These are phyloP conservation scores for Drosophila nr. perissopoda DNA, from an alignment of 2,888 invertebrate genomes.

Conservation along the genomic window DNA sequence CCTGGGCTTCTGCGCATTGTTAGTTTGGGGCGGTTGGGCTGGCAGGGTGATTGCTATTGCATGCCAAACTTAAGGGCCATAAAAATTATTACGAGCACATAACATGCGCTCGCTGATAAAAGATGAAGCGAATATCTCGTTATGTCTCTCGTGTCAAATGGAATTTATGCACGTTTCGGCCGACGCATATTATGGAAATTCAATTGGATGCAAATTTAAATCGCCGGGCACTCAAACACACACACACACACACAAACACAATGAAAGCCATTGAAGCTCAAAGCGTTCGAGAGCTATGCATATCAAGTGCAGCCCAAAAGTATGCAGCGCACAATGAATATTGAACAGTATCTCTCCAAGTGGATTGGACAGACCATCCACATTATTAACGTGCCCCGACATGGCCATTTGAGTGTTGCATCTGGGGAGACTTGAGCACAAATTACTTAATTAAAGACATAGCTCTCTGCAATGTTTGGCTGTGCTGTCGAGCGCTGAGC, in stretches of 20 bases:
- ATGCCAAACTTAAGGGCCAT: conserved; percentile 72
- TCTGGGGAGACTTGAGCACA: conserved; percentile 21
- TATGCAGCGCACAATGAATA: conserved; percentile 68
- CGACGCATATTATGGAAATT: conserved; percentile 75
- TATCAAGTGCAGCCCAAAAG: conserved; percentile 61
- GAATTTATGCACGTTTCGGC: conserved; percentile 76
- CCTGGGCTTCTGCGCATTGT: conserved; percentile 39
- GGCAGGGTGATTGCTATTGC: conserved; percentile 27
- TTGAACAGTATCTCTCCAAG: conserved; percentile 49
- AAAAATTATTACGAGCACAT: conserved; percentile 78
- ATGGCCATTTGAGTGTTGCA: conserved; percentile 11
- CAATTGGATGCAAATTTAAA: conserved; percentile 79
- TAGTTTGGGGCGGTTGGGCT: conserved; percentile 19
- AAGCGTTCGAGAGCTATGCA: conserved; percentile 50
- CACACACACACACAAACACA: conserved; percentile 10
- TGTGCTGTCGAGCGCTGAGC: conserved; percentile 41
- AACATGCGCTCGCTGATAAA: conserved; percentile 60
- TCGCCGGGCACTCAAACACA: conserved; percentile 46
- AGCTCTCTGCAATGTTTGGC: conserved; percentile 31
- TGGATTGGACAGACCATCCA: conserved; percentile 10
- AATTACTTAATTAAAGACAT: conserved; percentile 63
- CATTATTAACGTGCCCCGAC: conserved; percentile 16
- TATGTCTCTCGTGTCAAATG: conserved; percentile 62
- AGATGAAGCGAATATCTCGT: conserved; percentile 37
- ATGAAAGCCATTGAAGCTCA: conserved; percentile 2